A percentile compares a stretch with the other conserved stretches of the same genome.
phyloP scores from a whole-genome alignment of 2,113 vertebrate genomes.

The Caretta caretta region DNA sequence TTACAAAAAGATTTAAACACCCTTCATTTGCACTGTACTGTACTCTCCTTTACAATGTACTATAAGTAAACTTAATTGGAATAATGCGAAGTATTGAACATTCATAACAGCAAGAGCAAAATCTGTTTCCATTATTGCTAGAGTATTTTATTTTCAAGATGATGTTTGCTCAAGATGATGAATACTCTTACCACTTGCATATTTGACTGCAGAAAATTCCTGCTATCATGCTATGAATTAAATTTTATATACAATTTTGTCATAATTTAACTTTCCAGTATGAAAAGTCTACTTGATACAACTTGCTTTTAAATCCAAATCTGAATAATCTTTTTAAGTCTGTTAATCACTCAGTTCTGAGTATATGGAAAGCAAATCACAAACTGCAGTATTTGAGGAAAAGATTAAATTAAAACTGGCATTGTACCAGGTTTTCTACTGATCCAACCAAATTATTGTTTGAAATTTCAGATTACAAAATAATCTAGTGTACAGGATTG shows the following conservation, averaged over 20 bases:
- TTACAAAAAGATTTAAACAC: background rate
- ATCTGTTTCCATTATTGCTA: background rate
- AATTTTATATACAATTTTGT: background rate
- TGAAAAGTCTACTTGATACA: background rate
- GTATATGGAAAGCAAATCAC: background rate
- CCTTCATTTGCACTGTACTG: background rate
- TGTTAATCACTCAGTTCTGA: background rate
- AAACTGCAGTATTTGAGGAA: background rate
- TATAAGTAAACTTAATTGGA: background rate
- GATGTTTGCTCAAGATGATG: background rate
- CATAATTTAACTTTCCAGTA: background rate
- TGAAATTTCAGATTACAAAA: background rate
- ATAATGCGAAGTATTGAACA: background rate
- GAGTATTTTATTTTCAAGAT: background rate
- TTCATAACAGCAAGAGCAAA: background rate
- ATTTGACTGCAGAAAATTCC: background rate
- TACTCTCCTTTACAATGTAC: background rate
- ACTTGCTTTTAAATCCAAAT: background rate
- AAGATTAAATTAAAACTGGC: background rate
- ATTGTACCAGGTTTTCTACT: background rate
- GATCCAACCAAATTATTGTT: background rate
- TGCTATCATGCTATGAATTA: background rate
- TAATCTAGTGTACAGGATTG: background rate
- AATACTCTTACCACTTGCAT: background rate
- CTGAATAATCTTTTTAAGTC: background rate